Conservation (phyloP, 1,140 invertebrate genomes). For the Dendrolimus kikuchii region DNA sequence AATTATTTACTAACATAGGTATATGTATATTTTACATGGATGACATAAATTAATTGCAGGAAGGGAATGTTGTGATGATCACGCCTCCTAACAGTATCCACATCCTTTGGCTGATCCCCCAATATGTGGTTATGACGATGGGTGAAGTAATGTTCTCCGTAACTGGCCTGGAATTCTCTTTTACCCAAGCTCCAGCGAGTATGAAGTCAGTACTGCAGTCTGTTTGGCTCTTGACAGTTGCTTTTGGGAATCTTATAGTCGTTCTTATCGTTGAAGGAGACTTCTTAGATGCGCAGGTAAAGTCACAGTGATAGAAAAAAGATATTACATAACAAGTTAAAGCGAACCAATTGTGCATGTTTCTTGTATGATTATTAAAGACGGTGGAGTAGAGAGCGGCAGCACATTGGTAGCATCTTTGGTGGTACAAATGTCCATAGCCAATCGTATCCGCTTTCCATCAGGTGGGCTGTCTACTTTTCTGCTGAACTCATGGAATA, state of each 20-base stretch:
- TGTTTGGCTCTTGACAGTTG: constrained; percentile 90
- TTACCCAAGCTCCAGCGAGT: constrained; percentile 86
- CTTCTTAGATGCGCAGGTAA: constrained; percentile 78
- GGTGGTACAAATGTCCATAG: too few relatives aligned
- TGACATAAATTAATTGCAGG: constrained; percentile 21
- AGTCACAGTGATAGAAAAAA: constrained; percentile 69
- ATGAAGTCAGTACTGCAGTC: constrained; percentile 96
- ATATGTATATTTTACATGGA: constrained; percentile 2
- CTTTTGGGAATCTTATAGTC: constrained; percentile 93
- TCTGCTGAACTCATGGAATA: too few relatives aligned
- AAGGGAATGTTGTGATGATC: constrained; percentile 51
- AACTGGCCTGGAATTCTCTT: constrained; percentile 94
- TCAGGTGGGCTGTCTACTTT: too few relatives aligned
- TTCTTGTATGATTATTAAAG: too few relatives aligned
- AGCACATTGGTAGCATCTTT: too few relatives aligned
- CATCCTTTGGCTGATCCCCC: constrained; percentile 89
- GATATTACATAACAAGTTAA: too few relatives aligned
- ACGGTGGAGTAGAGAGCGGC: too few relatives aligned
- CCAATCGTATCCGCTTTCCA: too few relatives aligned
- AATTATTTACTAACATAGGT: background rate
- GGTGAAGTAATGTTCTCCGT: constrained; percentile 91
- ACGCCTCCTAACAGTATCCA: constrained; percentile 81
- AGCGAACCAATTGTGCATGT: too few relatives aligned
- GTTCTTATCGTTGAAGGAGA: constrained; percentile 84
- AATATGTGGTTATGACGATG: constrained; percentile 89